Evolutionary conservation across 2,113 vertebrate species (phyloP).

Genomic region (chimpanzee (Pan troglodytes)): NHGRI_mPanTro3-v2.1_pri NC_072414.2:60449001-60449500

Average conservation of each 20-base stretch:
- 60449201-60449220: not conserved
- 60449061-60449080: not conserved
- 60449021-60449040: not conserved
- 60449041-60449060: not conserved
- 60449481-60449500: not conserved
- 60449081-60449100: rapidly evolving
- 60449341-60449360: not conserved
- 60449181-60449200: no score
- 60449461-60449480: not conserved
- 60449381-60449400: not conserved
- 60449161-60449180: not conserved
- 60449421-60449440: not conserved
- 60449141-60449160: not conserved
- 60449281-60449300: not conserved
- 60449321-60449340: not conserved
- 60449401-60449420: not conserved
- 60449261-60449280: not conserved
- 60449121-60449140: not conserved
- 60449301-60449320: not conserved
- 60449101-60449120: not conserved
- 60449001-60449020: not conserved
- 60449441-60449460: not conserved
- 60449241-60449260: not conserved
- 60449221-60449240: rapidly evolving
- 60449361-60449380: not conserved